A percentile compares a stretch with the other conserved stretches of the same genome.
Conservation (phyloP, 1,140 invertebrate genomes). For the Tetranychus cinnabarinus region DNA sequence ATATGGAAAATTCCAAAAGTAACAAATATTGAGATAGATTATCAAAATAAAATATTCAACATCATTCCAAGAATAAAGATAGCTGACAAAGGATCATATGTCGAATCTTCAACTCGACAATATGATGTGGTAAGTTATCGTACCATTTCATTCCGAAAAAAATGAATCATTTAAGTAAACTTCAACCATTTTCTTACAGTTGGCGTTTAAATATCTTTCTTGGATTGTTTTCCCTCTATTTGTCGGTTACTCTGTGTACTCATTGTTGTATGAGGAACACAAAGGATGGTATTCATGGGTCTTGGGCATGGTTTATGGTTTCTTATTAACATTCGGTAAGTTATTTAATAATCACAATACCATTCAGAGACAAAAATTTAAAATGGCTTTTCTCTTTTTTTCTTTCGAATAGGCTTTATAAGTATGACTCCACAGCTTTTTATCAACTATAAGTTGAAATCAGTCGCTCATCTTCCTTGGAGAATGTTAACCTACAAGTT, state of each 20-base stretch:
- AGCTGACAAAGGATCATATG: conserved; percentile 85
- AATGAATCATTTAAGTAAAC: background rate
- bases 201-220: conserved; percentile 90
- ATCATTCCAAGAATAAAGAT: conserved; percentile 54
- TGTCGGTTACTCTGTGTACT: conserved; percentile 77
- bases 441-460: conserved; percentile 97
- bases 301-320: conserved; percentile 86
- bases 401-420: conserved; percentile 50
- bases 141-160: background rate
- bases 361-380: background rate
- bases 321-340: conserved; percentile 77
- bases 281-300: conserved; percentile 87
- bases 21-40: conserved; percentile 40
- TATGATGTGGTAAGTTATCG: conserved; percentile 47
- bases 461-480: conserved; percentile 95
- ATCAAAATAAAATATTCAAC: conserved; percentile 42
- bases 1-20: conserved; percentile 98
- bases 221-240: conserved; percentile 85
- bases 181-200: conserved; percentile 17
- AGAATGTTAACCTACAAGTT: conserved; percentile 99
- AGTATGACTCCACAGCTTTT: conserved; percentile 99
- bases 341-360: conserved; percentile 10
- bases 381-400: conserved; percentile 1
- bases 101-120: conserved; percentile 73
- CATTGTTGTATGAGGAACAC: conserved; percentile 88